These are phyloP conservation scores for Fistularia tabacaria DNA, from an alignment of 2,797 vertebrate species.

Conservation along the genomic window DNA sequence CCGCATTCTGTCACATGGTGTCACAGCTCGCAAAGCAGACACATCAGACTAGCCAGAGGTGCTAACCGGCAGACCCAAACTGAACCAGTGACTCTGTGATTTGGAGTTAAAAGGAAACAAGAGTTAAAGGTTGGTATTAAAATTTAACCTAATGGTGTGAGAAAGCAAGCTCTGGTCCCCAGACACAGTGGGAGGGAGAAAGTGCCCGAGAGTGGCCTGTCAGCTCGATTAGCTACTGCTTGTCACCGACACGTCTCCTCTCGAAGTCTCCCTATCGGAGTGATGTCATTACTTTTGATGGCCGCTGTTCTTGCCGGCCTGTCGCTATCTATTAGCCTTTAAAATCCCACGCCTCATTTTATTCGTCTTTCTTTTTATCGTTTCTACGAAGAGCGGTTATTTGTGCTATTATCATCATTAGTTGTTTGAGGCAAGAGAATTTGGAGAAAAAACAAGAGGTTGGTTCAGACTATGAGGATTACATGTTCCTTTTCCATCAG, in stretches of 20 bases:
- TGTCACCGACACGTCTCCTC: constrained; percentile 45
- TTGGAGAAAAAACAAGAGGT: constrained; percentile 51
- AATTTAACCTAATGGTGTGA: constrained; percentile 38
- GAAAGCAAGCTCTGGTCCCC: constrained; percentile 22
- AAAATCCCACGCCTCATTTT: constrained; percentile 2
- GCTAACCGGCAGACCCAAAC: constrained; percentile 8
- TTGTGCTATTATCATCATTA: constrained; percentile 31
- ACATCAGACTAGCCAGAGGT: constrained; percentile 32
- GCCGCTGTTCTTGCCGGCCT: constrained; percentile 30
- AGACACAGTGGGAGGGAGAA: constrained; percentile 38
- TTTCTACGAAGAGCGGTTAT: constrained; percentile 8
- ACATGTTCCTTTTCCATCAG: constrained; percentile 62
- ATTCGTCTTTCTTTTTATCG: constrained; percentile 17
- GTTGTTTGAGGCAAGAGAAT: constrained; percentile 47
- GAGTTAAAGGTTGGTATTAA: constrained; percentile 21
- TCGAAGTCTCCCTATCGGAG: constrained; percentile 34
- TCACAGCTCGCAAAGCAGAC: constrained; percentile 34
- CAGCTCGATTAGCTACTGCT: constrained; percentile 55
- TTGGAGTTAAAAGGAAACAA: constrained; percentile 19
- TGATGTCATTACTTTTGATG: constrained; percentile 58
- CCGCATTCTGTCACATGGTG: constrained; percentile 44
- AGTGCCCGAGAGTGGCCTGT: constrained; percentile 49
- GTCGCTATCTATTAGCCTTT: constrained; percentile 57
- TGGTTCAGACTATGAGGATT: constrained; percentile 63
- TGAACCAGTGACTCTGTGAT: no score